phyloP scores from a whole-genome alignment of 2,888 invertebrate species.

The Melieria crassipennis region DNA sequence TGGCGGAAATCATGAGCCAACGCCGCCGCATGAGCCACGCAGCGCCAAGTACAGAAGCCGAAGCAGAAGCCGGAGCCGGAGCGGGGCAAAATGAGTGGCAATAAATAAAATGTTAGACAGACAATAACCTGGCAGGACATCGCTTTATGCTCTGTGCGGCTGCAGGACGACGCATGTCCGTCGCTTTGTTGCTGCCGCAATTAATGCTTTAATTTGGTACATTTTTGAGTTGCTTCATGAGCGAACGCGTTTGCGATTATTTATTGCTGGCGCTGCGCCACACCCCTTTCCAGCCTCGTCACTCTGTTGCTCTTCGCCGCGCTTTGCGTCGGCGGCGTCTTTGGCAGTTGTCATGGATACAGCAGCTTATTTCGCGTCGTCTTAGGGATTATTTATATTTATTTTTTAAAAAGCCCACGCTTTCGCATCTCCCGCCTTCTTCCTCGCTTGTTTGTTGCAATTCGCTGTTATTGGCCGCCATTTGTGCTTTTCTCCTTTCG shows the following conservation, averaged over 20 bases:
- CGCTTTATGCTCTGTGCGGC: conserved; percentile 16
- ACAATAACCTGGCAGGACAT: conserved; percentile 36
- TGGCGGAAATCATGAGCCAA: conserved; percentile 24
- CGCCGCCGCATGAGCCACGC: neutral
- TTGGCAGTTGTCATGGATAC: conserved; percentile 28
- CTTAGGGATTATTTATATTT: conserved; percentile 23
- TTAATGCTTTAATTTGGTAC: conserved; percentile 36
- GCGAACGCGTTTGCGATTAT: conserved; percentile 8
- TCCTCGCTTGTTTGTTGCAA: no score
- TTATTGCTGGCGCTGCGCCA: conserved; percentile 20
- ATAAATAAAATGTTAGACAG: conserved; percentile 34
- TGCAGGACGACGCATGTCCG: neutral
- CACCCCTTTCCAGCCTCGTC: conserved; percentile 17
- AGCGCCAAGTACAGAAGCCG: neutral
- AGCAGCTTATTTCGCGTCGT: conserved; percentile 22
- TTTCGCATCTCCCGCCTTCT: no score
- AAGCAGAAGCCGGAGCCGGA: neutral
- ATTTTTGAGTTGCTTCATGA: conserved; percentile 29
- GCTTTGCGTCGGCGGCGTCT: neutral
- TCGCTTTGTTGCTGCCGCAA: conserved; percentile 25
- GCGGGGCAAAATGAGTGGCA: conserved; percentile 13
- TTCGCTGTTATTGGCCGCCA: no score
- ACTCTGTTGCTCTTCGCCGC: neutral
- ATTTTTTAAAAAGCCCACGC: neutral
- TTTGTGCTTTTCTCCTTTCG: no score